These are phyloP conservation scores for Antheraea mylitta DNA, from an alignment of 1,140 invertebrate species.

Conservation along the genomic window DNA sequence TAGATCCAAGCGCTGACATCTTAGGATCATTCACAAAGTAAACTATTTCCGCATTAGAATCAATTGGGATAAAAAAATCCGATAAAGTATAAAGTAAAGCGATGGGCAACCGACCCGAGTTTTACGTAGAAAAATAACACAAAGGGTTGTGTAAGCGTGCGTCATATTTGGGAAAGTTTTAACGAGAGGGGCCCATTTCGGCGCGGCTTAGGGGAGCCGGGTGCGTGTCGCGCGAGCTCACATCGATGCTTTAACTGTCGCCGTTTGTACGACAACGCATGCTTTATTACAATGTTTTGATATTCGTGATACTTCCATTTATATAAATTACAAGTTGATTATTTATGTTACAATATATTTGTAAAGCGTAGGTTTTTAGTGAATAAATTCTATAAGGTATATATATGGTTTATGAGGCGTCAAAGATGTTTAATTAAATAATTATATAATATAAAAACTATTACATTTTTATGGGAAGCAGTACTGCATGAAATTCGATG, in stretches of 20 bases:
- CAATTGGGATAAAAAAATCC: constrained; percentile 8
- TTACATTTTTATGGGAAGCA: no score
- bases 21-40: constrained; percentile 35
- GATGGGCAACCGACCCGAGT: constrained; percentile 39
- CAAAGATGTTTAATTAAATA: no score
- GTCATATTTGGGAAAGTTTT: constrained; percentile 69
- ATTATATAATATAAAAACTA: no score
- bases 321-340: neutral
- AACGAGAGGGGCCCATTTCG: constrained; percentile 55
- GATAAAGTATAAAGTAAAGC: constrained; percentile 47
- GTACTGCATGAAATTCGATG: constrained; percentile 5
- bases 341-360: neutral
- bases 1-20: constrained; percentile 47
- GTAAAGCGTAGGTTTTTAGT: neutral
- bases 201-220: constrained; percentile 27
- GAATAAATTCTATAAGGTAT: no score
- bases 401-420: no score
- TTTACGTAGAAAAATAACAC: constrained; percentile 50
- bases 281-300: constrained; percentile 23
- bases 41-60: neutral
- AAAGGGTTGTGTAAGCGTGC: constrained; percentile 62
- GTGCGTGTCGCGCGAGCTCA: constrained; percentile 59
- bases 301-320: constrained; percentile 7
- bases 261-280: constrained; percentile 34
- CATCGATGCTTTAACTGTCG: constrained; percentile 57